phyloP scores from a whole-genome alignment of 2,888 invertebrate genomes.

The Drosophila testacea region DNA sequence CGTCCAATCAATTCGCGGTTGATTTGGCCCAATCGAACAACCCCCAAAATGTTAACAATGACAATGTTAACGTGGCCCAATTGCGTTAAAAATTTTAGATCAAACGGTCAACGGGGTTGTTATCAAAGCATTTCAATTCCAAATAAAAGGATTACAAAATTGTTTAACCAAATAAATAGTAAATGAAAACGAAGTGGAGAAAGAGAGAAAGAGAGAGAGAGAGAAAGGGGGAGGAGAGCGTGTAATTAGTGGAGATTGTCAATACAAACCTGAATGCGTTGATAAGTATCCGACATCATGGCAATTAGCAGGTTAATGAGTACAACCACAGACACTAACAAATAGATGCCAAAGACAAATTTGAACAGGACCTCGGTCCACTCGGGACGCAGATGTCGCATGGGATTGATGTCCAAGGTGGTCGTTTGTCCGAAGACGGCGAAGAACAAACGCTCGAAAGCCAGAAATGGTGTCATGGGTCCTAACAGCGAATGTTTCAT shows the following conservation, averaged over 20 bases:
- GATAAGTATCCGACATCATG: conserved; percentile 99
- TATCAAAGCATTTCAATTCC: conserved; percentile 33
- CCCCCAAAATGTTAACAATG: conserved; percentile 33
- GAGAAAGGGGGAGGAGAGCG: conserved; percentile 48
- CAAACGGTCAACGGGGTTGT: conserved; percentile 56
- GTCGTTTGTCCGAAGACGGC: conserved; percentile 98
- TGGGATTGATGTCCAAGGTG: conserved; percentile 92
- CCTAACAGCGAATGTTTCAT: conserved; percentile 68
- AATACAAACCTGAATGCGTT: conserved; percentile 97
- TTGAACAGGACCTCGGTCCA: conserved; percentile 96
- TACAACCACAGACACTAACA: conserved; percentile 99
- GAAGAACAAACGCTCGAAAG: conserved; percentile 99
- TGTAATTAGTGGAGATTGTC: conserved; percentile 80
- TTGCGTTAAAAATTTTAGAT: conserved; percentile 32
- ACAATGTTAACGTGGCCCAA: conserved; percentile 35
- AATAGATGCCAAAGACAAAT: conserved; percentile 97
- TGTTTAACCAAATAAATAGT: conserved; percentile 11
- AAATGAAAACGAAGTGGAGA: not conserved
- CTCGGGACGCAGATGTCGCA: conserved; percentile 89
- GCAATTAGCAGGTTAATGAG: conserved; percentile 99
- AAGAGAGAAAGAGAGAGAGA: conserved; percentile 38
- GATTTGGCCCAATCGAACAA: conserved; percentile 54
- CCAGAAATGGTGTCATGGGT: conserved; percentile 93
- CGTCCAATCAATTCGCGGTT: conserved; percentile 26
- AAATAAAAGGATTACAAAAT: conserved; percentile 8